Conservation (phyloP, 2,113 vertebrate species). For the Myotis lucifugus region DNA sequence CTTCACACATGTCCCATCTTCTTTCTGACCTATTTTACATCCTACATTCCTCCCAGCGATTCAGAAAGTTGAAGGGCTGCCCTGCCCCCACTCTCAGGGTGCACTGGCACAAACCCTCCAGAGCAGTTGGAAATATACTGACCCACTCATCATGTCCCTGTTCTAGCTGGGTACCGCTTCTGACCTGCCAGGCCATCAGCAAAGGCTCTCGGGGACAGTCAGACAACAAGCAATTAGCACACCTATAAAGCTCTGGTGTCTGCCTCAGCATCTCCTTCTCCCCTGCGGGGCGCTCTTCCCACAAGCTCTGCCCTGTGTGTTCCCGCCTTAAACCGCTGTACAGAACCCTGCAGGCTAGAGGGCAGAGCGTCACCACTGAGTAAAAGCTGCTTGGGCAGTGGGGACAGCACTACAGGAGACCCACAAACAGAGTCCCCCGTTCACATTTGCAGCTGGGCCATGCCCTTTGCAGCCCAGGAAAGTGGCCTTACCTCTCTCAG, state of each 20-base stretch:
- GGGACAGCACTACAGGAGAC: background rate
- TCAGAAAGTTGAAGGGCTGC: background rate
- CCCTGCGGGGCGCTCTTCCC: background rate
- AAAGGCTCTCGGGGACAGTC: background rate
- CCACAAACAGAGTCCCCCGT: background rate
- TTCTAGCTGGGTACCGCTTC: background rate
- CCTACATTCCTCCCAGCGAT: background rate
- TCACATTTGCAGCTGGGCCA: background rate
- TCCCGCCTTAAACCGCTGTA: background rate
- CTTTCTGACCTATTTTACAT: background rate
- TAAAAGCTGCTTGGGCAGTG: background rate
- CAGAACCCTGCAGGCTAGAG: no score
- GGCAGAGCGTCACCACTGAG: accelerated
- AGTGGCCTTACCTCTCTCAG: background rate
- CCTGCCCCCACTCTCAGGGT: background rate
- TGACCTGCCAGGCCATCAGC: background rate
- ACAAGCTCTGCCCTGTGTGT: background rate
- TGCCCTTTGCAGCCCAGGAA: background rate
- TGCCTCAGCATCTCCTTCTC: background rate
- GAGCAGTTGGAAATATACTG: background rate
- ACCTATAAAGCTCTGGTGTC: background rate
- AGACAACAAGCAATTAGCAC: background rate
- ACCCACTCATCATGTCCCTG: background rate
- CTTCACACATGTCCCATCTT: background rate
- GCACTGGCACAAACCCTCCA: background rate